Evolutionary conservation across 2,113 vertebrate genomes (phyloP), one percentile per base, ranked within the genome.

Genomic region (Sinosuthora webbiana): DNA sequence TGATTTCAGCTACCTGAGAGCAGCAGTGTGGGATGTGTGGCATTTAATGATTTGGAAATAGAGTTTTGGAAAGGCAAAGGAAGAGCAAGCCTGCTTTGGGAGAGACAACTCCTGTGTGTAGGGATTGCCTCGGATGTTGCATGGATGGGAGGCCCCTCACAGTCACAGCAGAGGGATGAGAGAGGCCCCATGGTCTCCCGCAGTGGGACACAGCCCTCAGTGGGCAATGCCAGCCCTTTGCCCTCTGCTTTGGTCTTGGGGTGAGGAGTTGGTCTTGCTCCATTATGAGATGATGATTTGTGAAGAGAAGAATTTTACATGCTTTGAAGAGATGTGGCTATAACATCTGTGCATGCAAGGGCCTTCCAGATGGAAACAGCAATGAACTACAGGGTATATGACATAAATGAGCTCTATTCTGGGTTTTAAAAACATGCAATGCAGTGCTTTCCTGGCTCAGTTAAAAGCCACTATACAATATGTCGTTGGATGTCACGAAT

Each of bases 51-150:
- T 71, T 39, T 82, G 41, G 13, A 30, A 65, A n/a, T 15, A 39
- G 59, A 74, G n/a, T 67, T 84, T 50, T 45, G 47, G 69, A 80
- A 80, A 65, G 27, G 22, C 15, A 67, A 49, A 59, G 39, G 22
- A 73, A 45, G 30, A 47, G 15, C 1, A 7, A 90, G 18, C 15
- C 25, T 55, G 2, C 30, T 57, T 55, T 65, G 50, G 17, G 19
- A 84, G 60, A 74, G 24, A 31, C 12, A 33, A 1, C 17, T 13
- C 24, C 42, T 57, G n/a, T n/a, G 18, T 41, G 22, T 27, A 53
- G 22, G 0, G 0, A 31, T 74, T 1, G 2, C 15, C 37, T 65
- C 0, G 6, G 56, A 19, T 63, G 9, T 37, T 52, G 4, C 1
- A 8, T 28, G 30, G 17, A 2, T 69, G n/a, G n/a, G n/a, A 74